Conservation (phyloP, 2,888 invertebrate genomes). For the Chrysotoxum bicinctum region DNA sequence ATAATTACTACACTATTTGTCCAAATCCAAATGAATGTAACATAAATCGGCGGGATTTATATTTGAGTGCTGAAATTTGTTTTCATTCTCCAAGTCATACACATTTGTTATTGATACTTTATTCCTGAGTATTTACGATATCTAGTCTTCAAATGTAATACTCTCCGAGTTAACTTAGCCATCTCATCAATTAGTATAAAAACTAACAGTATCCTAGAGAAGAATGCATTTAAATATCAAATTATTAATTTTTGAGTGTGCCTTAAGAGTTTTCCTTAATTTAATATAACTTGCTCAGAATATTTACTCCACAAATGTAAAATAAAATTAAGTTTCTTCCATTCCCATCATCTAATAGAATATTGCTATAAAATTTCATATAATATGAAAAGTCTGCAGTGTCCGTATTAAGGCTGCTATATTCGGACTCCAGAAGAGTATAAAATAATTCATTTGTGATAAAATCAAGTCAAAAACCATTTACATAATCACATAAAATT, state of each 20-base stretch:
- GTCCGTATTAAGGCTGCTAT: not conserved
- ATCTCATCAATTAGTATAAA: not conserved
- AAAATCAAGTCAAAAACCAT: constrained; percentile 59
- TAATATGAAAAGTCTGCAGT: not conserved
- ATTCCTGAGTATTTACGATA: too few species aligned
- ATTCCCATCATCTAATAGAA: constrained; percentile 13
- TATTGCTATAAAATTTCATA: constrained; percentile 31
- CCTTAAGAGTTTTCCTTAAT: not conserved
- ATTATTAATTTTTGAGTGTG: not conserved
- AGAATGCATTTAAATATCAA: not conserved
- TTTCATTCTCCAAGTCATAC: too few species aligned
- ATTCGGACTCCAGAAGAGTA: constrained; percentile 28
- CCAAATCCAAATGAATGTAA: too few species aligned
- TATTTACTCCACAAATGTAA: not conserved
- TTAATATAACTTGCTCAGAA: not conserved
- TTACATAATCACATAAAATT: constrained; percentile 56
- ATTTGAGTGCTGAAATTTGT: too few species aligned
- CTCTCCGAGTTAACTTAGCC: not conserved
- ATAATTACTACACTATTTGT: too few species aligned
- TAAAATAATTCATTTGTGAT: constrained; percentile 53
- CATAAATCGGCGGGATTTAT: too few species aligned
- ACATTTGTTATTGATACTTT: too few species aligned
- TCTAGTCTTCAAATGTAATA: not conserved
- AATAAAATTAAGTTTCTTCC: not conserved
- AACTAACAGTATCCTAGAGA: not conserved